These are phyloP conservation scores for Schizopygopsis pylzovi DNA, from an alignment of 2,797 vertebrate species.

Conservation along the genomic window DNA sequence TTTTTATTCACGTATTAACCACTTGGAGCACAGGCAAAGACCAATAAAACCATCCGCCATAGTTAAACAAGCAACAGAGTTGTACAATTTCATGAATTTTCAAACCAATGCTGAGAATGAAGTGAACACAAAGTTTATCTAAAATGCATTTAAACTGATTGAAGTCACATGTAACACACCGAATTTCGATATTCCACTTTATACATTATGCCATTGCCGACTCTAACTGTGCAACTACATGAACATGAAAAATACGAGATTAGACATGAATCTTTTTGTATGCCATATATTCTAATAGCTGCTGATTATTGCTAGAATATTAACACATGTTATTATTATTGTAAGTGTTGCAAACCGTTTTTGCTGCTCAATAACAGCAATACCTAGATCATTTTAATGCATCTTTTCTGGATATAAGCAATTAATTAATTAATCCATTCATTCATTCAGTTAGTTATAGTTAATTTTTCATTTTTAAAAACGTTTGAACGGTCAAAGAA, in stretches of 20 bases:
- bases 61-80: background rate
- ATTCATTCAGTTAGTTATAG: no score
- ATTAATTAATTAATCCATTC: no score
- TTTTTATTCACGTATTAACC: background rate
- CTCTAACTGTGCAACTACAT: background rate
- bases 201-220: background rate
- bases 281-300: background rate
- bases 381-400: no score
- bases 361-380: background rate
- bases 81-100: accelerated
- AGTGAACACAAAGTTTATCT: background rate
- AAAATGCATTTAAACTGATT: background rate
- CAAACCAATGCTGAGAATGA: background rate
- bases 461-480: no score
- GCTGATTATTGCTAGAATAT: no score
- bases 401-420: no score
- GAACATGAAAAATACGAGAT: background rate
- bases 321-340: no score
- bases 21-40: background rate
- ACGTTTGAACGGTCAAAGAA: no score
- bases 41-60: background rate
- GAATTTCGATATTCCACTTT: background rate
- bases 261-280: background rate
- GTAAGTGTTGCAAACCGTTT: no score
- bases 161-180: background rate